phyloP scores from a whole-genome alignment of 2,113 vertebrate species.

The Hucho hucho region DNA sequence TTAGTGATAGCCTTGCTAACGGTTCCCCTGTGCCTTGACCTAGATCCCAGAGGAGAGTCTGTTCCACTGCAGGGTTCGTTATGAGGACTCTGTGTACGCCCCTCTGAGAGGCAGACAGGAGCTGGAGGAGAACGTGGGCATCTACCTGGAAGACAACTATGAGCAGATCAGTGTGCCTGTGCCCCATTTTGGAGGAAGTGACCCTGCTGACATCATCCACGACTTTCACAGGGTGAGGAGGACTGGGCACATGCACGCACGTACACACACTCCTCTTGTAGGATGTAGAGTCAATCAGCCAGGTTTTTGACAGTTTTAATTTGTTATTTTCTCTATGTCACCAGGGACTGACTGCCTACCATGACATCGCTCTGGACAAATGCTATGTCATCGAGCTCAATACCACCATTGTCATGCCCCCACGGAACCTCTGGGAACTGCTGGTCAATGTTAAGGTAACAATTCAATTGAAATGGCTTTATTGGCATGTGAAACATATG shows the following conservation, averaged over 20 bases:
- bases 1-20: no score
- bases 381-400: conserved; percentile 95
- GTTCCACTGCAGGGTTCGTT: conserved; percentile 86
- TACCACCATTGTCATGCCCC: conserved; percentile 90
- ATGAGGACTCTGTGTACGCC: conserved; percentile 82
- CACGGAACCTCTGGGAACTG: conserved; percentile 92
- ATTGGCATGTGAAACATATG: no score
- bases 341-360: conserved; percentile 92
- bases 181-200: conserved; percentile 82
- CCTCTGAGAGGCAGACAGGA: conserved; percentile 79
- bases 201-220: conserved; percentile 92
- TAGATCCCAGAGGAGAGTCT: conserved; percentile 85
- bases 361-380: conserved; percentile 90
- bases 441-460: conserved; percentile 80
- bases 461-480: no score
- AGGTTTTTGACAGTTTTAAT: not conserved
- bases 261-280: not conserved
- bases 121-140: conserved; percentile 89
- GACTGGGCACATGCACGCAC: not conserved
- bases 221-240: conserved; percentile 89
- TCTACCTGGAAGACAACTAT: conserved; percentile 88
- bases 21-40: not conserved
- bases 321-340: not conserved
- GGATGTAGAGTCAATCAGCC: not conserved
- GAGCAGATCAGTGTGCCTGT: conserved; percentile 87